Base-by-base conservation (phyloP, 2,797 vertebrate species). In the Podargus strigoides region DNA sequence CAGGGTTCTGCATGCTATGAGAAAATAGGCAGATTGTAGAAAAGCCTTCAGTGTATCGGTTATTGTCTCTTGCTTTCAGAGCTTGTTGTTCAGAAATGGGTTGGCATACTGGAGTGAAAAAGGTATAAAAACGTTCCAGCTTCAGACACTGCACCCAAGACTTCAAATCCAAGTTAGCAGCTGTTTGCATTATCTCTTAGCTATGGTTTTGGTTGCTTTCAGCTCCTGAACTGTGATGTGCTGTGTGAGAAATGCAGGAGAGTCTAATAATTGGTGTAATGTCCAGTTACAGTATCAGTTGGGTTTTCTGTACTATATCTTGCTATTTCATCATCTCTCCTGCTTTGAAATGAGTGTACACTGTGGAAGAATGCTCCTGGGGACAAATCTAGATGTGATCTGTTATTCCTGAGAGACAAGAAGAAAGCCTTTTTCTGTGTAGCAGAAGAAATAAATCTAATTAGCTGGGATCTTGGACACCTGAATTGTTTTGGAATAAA, bases 61-160 rank as follows among this genome's bases (percentile, higher is more conserved):
- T n/a, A 1, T 64, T 26, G 26, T 6, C 10, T 76, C 27, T 18
- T 42, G 12, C 20, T 75, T 46, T 62, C 34, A 12, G 66, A 64
- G 37, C 16, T 36, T 18, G 17, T 17, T 8, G n/a, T 44, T 78
- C 21, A 24, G 41, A 47, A 69, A 41, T 3, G 0, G 0, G 1
- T 46, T 42, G 30, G 7, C 6, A 27, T 11, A 23, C 9, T 27
- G 41, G 27, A 50, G 24, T 47, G 55, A 39, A 64, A 72, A 78
- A 37, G 23, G 19, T 41, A 7, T 27, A 15, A 56, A 58, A 56
- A 9, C 1, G 0, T 70, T 9, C 15, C 12, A 18, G 12, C 23
- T 70, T 70, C 39, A 32, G 30, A 3, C 1, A 3, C 22, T 32
- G 20, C 36, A 32, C 59, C 69, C 17, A 12, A 13, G 60, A 10